These are phyloP conservation scores for Petrocephalus zakoni DNA, from an alignment of 2,113 vertebrate genomes.

Conservation along the genomic window DNA sequence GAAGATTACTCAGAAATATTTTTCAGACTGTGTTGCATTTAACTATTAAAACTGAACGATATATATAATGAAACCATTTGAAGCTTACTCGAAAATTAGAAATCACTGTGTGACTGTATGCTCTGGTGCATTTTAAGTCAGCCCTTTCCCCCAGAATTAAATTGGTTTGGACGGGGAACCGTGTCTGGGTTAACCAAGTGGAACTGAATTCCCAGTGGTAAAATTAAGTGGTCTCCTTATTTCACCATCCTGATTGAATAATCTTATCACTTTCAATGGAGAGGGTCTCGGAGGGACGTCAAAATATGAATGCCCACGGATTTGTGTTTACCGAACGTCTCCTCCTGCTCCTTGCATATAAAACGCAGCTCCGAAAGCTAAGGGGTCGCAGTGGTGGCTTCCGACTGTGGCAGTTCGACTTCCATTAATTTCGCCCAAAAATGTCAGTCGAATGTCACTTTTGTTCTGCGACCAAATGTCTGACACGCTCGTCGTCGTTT, in stretches of 20 bases:
- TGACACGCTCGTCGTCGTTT: neutral
- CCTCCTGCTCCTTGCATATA: conserved; percentile 65
- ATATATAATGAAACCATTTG: neutral
- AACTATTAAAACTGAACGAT: neutral
- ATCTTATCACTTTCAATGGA: conserved; percentile 73
- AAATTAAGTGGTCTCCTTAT: conserved; percentile 78
- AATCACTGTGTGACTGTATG: conserved; percentile 12
- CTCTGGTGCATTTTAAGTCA: conserved; percentile 34
- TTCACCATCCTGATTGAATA: conserved; percentile 72
- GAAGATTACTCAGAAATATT: neutral
- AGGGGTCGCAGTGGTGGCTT: conserved; percentile 54
- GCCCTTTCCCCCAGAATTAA: conserved; percentile 59
- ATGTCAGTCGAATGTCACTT: conserved; percentile 11
- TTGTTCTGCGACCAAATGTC: neutral
- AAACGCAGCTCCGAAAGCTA: conserved; percentile 57
- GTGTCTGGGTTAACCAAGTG: conserved; percentile 70
- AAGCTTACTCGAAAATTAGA: conserved; percentile 11
- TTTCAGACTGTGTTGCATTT: neutral
- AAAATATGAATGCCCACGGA: conserved; percentile 75
- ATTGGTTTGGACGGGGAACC: conserved; percentile 70
- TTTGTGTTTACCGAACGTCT: conserved; percentile 71
- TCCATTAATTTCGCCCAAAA: conserved; percentile 49
- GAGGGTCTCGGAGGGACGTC: conserved; percentile 68
- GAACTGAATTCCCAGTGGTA: conserved; percentile 73
- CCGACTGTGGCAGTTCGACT: conserved; percentile 61